Evolutionary conservation across 2,113 vertebrate genomes (phyloP), one percentile per base, ranked within the genome.

Genomic region (Panthera tigris): DNA sequence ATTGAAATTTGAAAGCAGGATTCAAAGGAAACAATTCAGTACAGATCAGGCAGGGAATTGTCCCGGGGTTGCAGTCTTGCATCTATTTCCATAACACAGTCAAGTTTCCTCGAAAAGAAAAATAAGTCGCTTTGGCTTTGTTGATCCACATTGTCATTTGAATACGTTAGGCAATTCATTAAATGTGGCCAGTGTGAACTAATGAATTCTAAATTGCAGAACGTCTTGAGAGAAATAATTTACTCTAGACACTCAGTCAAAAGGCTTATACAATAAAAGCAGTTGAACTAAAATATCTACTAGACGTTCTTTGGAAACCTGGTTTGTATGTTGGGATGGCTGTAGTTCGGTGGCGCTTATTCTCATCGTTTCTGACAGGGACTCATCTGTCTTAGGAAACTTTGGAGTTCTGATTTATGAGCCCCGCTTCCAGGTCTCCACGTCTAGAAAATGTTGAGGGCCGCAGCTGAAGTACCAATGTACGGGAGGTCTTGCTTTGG

Each of bases 1-100:
- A 50, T 95, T 66, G 48, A 89, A 52, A 92, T 68, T 74, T 48
- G 68, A 91, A 78, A 96, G 27, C 23, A 65, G 76, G 74, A 21
- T 80, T 96, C 69, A 79, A 68, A 92, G 36, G 61, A 15, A 65
- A 52, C n/a, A 68, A 7, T 90, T 85, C 3, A 55, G 41, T 19
- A 18, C 3, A 86, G 33, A 73, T 65, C 21, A 50, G 48, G 50
- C 21, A 23, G 41, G 45, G 50, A 57, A 12, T 84, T 68, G 73
- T 89, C 68, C 48, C 39, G 21, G 36, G 21, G 45, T 74, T 41
- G 5, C 74, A n/a, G 21, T 8, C 5, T 65, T 45, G 16, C n/a
- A 69, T 50, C 50, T 39, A 50, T 66, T 92, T 65, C 41, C 61
- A 61, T 76, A 63, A 31, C 31, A 50, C 14, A 50, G 73, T 66